Base-by-base conservation (phyloP, 1,140 invertebrate species). In the Zaprionus vittiger region DNA sequence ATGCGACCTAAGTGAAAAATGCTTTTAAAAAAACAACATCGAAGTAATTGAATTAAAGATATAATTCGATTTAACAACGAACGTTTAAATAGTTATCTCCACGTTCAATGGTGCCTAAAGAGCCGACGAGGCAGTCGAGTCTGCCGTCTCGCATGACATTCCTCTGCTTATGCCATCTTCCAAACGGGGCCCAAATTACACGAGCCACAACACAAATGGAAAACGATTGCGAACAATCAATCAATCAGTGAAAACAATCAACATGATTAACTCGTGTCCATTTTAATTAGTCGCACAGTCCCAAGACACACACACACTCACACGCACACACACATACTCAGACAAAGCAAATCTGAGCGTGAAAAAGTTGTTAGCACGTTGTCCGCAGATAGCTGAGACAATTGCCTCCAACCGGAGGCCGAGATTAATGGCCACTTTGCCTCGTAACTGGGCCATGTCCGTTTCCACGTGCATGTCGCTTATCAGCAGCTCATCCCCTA, bases 231-330 rank as follows among this genome's bases (percentile, higher is more conserved):
- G 52, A 54, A 71, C 83, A 79, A 85, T 81, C 75, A 83, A 83
- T 86, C 83, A 85, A 79, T 84, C 74, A 87, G 77, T 78, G 73
- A 62, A 85, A 84, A 82, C 79, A 79, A 86, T 85, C 76, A 86
- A 82, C 83, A 76, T 86, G 82, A 86, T 85, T 85, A 86, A 65
- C 77, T 73, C 63, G 54, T 73, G 68, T 81, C 62, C 71, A 55
- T 86, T 79, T 83, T 78, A 87, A 87, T 89, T 87, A 89, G 71
- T 55, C 17, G 63, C 49, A 38, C 34, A 44, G 24, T 24, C 22
- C 20, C 22, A 17, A 17, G 12, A n/a, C 14, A 41, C 38, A 15
- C 14, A n/a, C 5, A 37, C 60, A 57, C 66, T 37, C 64, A 55
- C 17, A 73, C 55, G 34, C 49, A 38, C 24, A 44, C 26, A 34